Percentiles rank a stretch among this genome's conserved stretches.
These are phyloP conservation scores for Holacanthus passer DNA, from an alignment of 2,113 vertebrate species.

Conservation along the genomic window DNA sequence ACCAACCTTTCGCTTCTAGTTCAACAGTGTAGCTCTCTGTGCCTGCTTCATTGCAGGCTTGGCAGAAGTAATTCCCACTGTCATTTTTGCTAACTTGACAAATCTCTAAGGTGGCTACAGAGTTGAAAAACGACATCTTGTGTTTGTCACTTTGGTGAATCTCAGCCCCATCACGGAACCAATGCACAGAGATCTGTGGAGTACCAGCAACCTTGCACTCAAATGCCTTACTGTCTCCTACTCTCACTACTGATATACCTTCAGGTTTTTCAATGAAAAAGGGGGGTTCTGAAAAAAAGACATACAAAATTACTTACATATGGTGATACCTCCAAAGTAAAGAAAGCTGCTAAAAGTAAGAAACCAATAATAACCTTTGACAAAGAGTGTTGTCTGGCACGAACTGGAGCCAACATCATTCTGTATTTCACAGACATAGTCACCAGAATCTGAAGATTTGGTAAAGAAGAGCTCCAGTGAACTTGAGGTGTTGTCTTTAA, in stretches of 20 bases:
- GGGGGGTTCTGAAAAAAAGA: conserved; percentile 87
- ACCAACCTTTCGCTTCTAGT: conserved; percentile 94
- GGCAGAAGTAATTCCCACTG: conserved; percentile 90
- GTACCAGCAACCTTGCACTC: conserved; percentile 90
- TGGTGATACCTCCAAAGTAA: background rate
- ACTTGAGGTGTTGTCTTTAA: conserved; percentile 91
- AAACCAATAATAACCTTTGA: conserved; percentile 90
- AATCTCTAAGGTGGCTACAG: conserved; percentile 88
- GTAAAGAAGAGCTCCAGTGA: conserved; percentile 92
- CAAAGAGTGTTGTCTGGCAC: conserved; percentile 91
- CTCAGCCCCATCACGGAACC: conserved; percentile 92
- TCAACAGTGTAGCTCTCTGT: conserved; percentile 90
- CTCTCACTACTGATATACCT: conserved; percentile 86
- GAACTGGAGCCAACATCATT: conserved; percentile 93
- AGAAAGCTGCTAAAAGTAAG: background rate
- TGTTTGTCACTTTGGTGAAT: conserved; percentile 86
- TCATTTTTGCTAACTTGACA: conserved; percentile 84
- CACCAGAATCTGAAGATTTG: conserved; percentile 91
- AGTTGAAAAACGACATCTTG: conserved; percentile 85
- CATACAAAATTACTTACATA: background rate
- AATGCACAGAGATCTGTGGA: conserved; percentile 88
- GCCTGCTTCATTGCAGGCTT: conserved; percentile 91
- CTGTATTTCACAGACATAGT: conserved; percentile 93
- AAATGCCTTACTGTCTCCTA: conserved; percentile 88
- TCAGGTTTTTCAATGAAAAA: conserved; percentile 91